phyloP scores from a whole-genome alignment of 2,797 vertebrate genomes.

The Ctenosaura bakeri region DNA sequence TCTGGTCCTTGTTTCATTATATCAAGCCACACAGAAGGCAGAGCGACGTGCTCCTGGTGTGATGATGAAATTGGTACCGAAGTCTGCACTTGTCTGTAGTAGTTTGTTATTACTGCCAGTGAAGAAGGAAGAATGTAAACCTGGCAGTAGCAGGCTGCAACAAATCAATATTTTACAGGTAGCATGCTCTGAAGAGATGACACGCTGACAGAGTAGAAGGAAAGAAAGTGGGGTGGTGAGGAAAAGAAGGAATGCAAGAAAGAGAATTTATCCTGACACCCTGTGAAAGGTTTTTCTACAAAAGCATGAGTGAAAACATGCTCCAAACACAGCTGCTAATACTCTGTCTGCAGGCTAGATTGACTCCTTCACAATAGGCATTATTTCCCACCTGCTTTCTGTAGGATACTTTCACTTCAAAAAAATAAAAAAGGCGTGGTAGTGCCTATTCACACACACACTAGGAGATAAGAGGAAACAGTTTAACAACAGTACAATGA shows the following conservation, averaged over 20 bases:
- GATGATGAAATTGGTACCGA: conserved; percentile 72
- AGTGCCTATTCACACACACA: background rate
- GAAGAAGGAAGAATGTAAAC: conserved; percentile 83
- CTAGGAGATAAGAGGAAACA: background rate
- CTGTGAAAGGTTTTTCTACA: conserved; percentile 77
- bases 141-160: conserved; percentile 84
- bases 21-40: conserved; percentile 78
- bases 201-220: conserved; percentile 83
- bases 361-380: conserved; percentile 65
- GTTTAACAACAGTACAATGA: background rate
- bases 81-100: conserved; percentile 77
- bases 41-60: conserved; percentile 69
- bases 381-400: conserved; percentile 64
- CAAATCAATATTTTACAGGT: conserved; percentile 89
- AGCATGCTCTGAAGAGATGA: conserved; percentile 85
- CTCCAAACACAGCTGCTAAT: conserved; percentile 53
- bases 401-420: conserved; percentile 28
- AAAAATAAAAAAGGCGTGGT: background rate
- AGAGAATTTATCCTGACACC: conserved; percentile 80
- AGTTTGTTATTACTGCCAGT: conserved; percentile 82
- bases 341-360: conserved; percentile 36
- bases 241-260: conserved; percentile 56
- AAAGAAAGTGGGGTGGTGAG: conserved; percentile 52
- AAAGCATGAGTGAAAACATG: conserved; percentile 74
- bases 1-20: conserved; percentile 79